Base-by-base conservation (phyloP, 1,140 invertebrate species). In the Diuraphis noxia region DNA sequence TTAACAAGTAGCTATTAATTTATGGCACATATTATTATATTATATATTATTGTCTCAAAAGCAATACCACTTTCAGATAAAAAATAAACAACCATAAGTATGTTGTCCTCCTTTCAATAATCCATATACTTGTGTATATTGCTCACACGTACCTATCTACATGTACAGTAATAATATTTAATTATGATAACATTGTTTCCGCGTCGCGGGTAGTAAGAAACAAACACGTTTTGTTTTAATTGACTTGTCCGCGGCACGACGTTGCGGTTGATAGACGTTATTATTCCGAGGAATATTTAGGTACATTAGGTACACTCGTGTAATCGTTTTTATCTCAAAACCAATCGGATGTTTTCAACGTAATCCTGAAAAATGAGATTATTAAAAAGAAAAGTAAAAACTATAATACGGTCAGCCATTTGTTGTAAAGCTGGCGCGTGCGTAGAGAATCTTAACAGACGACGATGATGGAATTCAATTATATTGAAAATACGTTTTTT, bases 171-270 rank as follows among this genome's bases (percentile, higher is more conserved):
- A 41, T 41, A 82, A 82, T 82, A 82, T 41, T 40, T 82, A 25
- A 82, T 82, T 82, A 82, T 40, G n/a, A n/a, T 72, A 72, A 72
- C 40, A 82, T 41, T 82, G 81, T 82, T 82, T 41, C 36, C 38
- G 25, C 36, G 36, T 41, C 23, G 56, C 13, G 56, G 30, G 13
- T 72, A n/a, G 17, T 30, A 13, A 0, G 30, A 41, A 82, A 82
- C 25, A 82, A 82, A 41, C 40, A 38, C 25, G 4, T 72, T n/a
- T 72, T 72, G 38, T 82, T 41, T 81, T 25, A 82, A 82, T 82
- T n/a, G 30, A 82, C 40, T 82, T 43, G 40, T 43, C 40, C 30
- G 30, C 25, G 13, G 25, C 56, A 72, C 30, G 30, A 5, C n/a
- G 30, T 17, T 17, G 56, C 13, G n/a, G 13, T 34, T n/a, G 30